Conservation (phyloP, 2,797 vertebrate species). For the Gymnothorax javanicus region DNA sequence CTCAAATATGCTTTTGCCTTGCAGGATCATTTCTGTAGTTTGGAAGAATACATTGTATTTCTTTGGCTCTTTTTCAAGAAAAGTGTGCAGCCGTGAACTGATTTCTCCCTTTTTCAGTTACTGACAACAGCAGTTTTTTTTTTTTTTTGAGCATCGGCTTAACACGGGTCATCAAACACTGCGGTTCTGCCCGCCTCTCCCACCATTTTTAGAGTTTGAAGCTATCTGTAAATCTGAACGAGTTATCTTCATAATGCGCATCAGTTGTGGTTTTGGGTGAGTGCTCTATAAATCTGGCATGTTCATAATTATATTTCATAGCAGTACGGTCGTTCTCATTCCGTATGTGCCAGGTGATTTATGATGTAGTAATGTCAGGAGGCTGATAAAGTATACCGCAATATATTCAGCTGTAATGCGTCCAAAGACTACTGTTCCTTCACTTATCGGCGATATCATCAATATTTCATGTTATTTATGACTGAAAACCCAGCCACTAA, state of each 20-base stretch:
- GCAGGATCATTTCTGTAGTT: background rate
- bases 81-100: background rate
- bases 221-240: background rate
- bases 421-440: background rate
- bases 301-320: background rate
- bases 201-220: background rate
- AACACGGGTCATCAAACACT: background rate
- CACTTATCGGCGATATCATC: constrained; percentile 3
- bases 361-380: background rate
- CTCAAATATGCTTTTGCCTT: background rate
- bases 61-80: background rate
- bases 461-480: constrained; percentile 20
- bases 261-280: background rate
- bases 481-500: background rate
- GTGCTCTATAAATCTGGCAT: constrained; percentile 3
- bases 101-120: background rate
- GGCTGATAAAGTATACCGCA: background rate
- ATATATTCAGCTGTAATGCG: background rate
- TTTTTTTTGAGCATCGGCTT: background rate
- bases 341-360: background rate
- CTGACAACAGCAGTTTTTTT: background rate
- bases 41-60: background rate
- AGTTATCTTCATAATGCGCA: background rate
- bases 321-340: background rate
- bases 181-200: background rate